A percentile compares a stretch with the other conserved stretches of the same genome.
These are phyloP conservation scores for Cactoblastis cactorum DNA, from an alignment of 2,888 invertebrate genomes.

Conservation along the genomic window DNA sequence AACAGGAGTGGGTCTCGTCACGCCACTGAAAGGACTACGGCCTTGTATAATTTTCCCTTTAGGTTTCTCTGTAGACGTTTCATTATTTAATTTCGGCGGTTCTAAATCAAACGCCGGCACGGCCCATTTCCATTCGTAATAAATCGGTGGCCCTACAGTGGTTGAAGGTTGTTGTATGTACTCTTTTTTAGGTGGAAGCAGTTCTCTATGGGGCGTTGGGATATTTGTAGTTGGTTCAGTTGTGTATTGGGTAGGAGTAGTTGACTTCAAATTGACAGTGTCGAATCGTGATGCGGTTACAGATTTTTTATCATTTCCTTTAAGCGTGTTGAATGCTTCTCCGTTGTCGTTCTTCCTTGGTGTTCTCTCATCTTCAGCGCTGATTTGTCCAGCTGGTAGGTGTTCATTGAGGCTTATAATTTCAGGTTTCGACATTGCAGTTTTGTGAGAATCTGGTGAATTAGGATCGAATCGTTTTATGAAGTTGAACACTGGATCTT, in stretches of 20 bases:
- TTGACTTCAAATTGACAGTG: conserved; percentile 46
- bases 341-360: conserved; percentile 52
- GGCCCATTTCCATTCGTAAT: conserved; percentile 84
- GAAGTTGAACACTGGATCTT: conserved; percentile 59
- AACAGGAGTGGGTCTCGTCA: conserved; percentile 50
- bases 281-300: conserved; percentile 45
- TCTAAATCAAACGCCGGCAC: conserved; percentile 79
- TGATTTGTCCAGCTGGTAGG: conserved; percentile 57
- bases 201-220: conserved; percentile 46
- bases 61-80: conserved; percentile 35
- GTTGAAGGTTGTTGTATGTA: conserved; percentile 58
- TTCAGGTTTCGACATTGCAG: conserved; percentile 62
- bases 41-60: conserved; percentile 40
- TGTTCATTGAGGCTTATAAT: conserved; percentile 61
- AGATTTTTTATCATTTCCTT: conserved; percentile 46
- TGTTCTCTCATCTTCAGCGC: conserved; percentile 60
- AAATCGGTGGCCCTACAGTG: conserved; percentile 81
- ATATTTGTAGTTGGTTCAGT: conserved; percentile 23
- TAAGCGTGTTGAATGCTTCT: conserved; percentile 47
- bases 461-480: conserved; percentile 72
- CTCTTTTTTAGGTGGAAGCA: conserved; percentile 78
- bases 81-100: conserved; percentile 72
- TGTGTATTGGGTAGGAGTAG: background rate
- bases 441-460: conserved; percentile 53
- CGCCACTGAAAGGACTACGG: conserved; percentile 53